Base-by-base conservation (phyloP, 1,140 invertebrate genomes). In the Arctopsyche grandis region DNA sequence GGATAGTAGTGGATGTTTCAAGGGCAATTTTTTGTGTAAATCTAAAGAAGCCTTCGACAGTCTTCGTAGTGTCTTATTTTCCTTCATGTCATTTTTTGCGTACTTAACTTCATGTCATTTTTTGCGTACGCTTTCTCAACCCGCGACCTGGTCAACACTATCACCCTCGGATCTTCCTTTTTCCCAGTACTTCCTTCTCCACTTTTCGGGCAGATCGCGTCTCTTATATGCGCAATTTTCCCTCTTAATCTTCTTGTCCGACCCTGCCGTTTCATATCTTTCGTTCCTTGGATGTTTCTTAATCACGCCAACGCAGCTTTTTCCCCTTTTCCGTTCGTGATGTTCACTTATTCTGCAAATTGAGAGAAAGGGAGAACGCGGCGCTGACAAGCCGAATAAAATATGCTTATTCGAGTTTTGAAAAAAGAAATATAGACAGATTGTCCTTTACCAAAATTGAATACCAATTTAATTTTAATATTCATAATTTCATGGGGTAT, bases 281-380 rank as follows among this genome's bases (percentile, higher is more conserved):
- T 52, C 14, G 56, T 21, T 60, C 16, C 16, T 16, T 60, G 56
- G 56, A 60, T 60, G 56, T 60, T 60, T 60, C 56, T 60, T 60
- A 60, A 60, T 60, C 56, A 60, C 56, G 56, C 56, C 56, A 60
- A 19, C 56, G 56, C 56, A 60, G 56, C 56, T 60, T 60, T 60
- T 52, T 52, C 48, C 48, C 48, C 48, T 52, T 52, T 60, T 60
- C 56, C 21, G 56, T 60, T 60, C 56, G 56, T 21, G 16, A 60
- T 60, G 56, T 21, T n/a, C 14, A 60, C 56, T 60, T 60, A 60
- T 60, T 60, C 56, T 60, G 56, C 56, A 21, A 60, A 60, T 60
- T 21, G 56, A 19, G 56, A 16, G 56, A 60, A 21, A 19, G 7
- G 52, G 12, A 19, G 56, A 60, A 60, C 56, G n/a, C 9, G 0